Evolutionary conservation across 2,888 invertebrate species (phyloP).

Genomic region (Dusona sp.): DNA sequence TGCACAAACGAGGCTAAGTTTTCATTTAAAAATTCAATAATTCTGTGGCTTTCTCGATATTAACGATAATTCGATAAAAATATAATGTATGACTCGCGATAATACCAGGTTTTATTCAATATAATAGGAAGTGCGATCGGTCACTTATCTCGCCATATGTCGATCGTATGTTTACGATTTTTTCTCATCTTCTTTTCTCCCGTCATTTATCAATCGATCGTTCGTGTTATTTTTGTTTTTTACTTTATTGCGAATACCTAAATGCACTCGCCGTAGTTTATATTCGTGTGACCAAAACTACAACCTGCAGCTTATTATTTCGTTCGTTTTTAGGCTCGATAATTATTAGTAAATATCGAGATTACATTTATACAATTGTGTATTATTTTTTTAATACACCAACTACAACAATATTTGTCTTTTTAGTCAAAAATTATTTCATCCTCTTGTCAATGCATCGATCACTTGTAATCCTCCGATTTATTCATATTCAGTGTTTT

Average conservation of each 20-base stretch:
- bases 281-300: background rate
- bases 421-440: conserved; percentile 5
- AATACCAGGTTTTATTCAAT: conserved; percentile 36
- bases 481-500: background rate
- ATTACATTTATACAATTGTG: conserved; percentile 16
- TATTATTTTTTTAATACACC: conserved; percentile 2
- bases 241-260: background rate
- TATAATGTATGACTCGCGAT: conserved; percentile 12
- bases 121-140: conserved; percentile 38
- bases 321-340: background rate
- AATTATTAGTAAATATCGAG: conserved; percentile 17
- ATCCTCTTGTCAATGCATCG: too few species aligned
- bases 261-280: background rate
- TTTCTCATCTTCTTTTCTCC: conserved; percentile 8
- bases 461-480: background rate
- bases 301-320: background rate
- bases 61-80: conserved; percentile 54
- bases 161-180: conserved; percentile 42
- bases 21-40: background rate
- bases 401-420: conserved; percentile 3
- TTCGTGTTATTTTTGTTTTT: background rate
- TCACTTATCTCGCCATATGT: conserved; percentile 51
- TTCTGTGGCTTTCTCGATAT: background rate
- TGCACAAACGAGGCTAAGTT: background rate
- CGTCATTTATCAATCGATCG: conserved; percentile 20